Percentiles rank a stretch among this genome's conserved stretches.
These are phyloP conservation scores for Polydesmus complanatus DNA, from an alignment of 2,888 invertebrate species.

Conservation along the genomic window DNA sequence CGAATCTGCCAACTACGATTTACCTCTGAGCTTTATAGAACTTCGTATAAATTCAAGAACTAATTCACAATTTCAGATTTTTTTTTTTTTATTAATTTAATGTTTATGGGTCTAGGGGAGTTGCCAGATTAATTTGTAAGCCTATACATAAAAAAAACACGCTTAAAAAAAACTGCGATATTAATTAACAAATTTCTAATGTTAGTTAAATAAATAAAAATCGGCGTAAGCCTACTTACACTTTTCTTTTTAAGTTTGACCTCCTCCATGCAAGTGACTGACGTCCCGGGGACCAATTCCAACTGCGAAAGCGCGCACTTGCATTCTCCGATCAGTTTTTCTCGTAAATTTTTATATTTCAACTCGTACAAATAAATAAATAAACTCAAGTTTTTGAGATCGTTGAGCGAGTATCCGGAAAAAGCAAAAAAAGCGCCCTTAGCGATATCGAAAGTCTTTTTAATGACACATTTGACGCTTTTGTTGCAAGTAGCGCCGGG, in stretches of 20 bases:
- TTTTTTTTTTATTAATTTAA: too few species aligned
- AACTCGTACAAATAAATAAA: neutral
- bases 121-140: too few species aligned
- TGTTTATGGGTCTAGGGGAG: too few species aligned
- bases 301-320: constrained; percentile 2
- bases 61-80: too few species aligned
- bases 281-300: neutral
- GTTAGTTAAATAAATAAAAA: too few species aligned
- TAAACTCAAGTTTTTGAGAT: neutral
- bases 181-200: neutral
- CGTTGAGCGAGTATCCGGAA: neutral
- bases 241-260: neutral
- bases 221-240: neutral
- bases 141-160: too few species aligned
- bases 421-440: constrained; percentile 1
- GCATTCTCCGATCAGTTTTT: constrained; percentile 4
- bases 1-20: too few species aligned
- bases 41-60: too few species aligned
- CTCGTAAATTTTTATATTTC: constrained; percentile 6
- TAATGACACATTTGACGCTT: neutral
- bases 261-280: constrained; percentile 6
- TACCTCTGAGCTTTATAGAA: too few species aligned
- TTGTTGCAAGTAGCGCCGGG: neutral
- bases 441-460: constrained; percentile 1
- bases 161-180: neutral